Evolutionary conservation across 2,797 vertebrate genomes (phyloP), one percentile per base, ranked within the genome.

Genomic region (Protosalanx chinensis): DNA sequence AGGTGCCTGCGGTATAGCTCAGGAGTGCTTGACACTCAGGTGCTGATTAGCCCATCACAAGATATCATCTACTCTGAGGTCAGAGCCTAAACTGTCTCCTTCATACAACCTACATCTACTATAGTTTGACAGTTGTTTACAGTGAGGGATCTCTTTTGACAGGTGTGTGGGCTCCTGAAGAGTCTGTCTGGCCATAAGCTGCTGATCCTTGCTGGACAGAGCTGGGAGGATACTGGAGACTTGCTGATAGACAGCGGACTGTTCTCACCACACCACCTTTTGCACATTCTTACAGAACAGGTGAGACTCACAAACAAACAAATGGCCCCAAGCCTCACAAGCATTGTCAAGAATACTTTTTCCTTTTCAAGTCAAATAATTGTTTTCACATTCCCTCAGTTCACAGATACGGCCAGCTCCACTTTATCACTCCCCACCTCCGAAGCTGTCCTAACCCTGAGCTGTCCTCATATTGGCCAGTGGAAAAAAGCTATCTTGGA

Each of bases 11-110:
- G 96, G 75, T 94, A 96, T 87, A 92, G 89, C 0, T 93, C 93
- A 35, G 95, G 93, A 35, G 89, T 93, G 56, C 89, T 98, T 88
- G 95, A 97, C 82, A 95, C 93, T 1, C 90, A 94, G 78, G 95
- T 98, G 72, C 85, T 98, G 78, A 92, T 98, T 79, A 94, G 94
- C 88, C 96, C 97, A 0, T 91, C 95, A 0, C 93, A 96, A 84
- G 94, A 94, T 30, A 93, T 92, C 56, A 89, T 95, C 30, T 93
- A 91, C 1, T 91, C 95, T 0, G 95, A 98, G 96, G 97, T 98
- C 86, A 90, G 92, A 32, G 29, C 5, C 32, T 37, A 59, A 33
- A 18, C 6, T 5, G 61, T 35, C 61, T 33, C 32, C 61, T 68
- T 68, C 30, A 33, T 30, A 56, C 12, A 63, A 37, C 29, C 16